Evolutionary conservation across 2,113 vertebrate species (phyloP).

Genomic region (Sebastes schlegelii): DNA sequence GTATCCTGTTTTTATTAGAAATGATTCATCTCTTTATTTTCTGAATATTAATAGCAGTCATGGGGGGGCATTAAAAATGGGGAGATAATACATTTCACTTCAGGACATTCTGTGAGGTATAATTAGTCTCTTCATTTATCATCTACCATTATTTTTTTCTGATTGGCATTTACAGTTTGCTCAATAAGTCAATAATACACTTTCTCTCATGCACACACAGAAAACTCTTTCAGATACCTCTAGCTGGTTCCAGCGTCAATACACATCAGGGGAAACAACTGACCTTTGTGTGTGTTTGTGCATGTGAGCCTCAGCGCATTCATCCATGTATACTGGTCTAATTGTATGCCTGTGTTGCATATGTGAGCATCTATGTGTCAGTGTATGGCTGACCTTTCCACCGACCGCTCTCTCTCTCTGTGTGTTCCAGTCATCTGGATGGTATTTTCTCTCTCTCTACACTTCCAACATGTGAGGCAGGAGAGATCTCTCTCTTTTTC

Average conservation of each 20-base stretch:
- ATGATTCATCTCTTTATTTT: neutral
- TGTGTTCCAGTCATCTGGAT: conserved; percentile 23
- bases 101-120: neutral
- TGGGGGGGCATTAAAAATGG: neutral
- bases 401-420: conserved; percentile 33
- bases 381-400: conserved; percentile 58
- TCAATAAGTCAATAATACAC: neutral
- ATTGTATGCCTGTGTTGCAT: neutral
- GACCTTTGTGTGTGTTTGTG: conserved; percentile 55
- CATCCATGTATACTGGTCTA: neutral
- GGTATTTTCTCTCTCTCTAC: conserved; percentile 14
- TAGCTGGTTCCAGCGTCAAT: conserved; percentile 12
- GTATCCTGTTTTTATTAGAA: neutral
- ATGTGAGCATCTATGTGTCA: conserved; percentile 2
- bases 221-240: neutral
- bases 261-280: conserved; percentile 36
- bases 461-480: neutral
- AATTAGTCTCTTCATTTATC: neutral
- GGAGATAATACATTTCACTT: neutral
- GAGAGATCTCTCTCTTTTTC: neutral
- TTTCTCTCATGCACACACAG: neutral
- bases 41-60: neutral
- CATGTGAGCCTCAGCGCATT: neutral
- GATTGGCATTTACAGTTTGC: conserved; percentile 4
- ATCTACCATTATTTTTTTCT: neutral